Percentiles rank a stretch among this genome's conserved stretches.
These are phyloP conservation scores for Drosophila ficusphila DNA, from an alignment of 1,140 invertebrate genomes.

Conservation along the genomic window DNA sequence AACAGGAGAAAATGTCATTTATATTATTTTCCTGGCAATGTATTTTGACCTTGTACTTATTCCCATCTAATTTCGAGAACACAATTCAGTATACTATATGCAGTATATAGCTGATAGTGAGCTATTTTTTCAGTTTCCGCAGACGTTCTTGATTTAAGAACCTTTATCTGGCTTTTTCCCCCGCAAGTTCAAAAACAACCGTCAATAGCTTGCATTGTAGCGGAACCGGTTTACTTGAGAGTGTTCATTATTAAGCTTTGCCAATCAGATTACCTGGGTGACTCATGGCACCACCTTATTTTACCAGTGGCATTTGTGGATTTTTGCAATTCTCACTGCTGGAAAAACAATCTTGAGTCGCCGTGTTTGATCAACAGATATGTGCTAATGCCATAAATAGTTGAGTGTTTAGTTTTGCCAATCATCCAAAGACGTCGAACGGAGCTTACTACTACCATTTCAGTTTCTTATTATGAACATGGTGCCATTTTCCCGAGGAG, in stretches of 20 bases:
- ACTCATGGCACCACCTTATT: slow-evolving; percentile 19
- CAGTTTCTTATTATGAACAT: background rate
- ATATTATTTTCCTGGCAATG: too few species aligned
- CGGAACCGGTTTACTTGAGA: slow-evolving; percentile 35
- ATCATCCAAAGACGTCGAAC: background rate
- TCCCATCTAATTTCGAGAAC: too few species aligned
- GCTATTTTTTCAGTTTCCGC: background rate
- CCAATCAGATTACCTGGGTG: slow-evolving; percentile 35
- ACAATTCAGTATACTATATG: too few species aligned
- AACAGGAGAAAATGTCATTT: too few species aligned
- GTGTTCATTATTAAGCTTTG: slow-evolving; percentile 4
- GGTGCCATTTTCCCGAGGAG: background rate
- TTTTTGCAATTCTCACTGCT: slow-evolving; percentile 50
- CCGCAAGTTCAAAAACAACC: background rate
- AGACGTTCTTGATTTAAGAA: background rate
- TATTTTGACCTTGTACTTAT: too few species aligned
- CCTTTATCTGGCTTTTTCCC: background rate
- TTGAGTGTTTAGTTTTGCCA: slow-evolving; percentile 1
- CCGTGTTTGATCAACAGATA: slow-evolving; percentile 37
- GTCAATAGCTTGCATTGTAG: slow-evolving; percentile 23
- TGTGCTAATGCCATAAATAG: slow-evolving; percentile 4
- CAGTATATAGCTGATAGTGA: background rate
- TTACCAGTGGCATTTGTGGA: slow-evolving; percentile 19
- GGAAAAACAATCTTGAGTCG: slow-evolving; percentile 4
- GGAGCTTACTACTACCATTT: slow-evolving; percentile 14